Evolutionary conservation across 1,140 invertebrate species (phyloP), one percentile per base, ranked within the genome.

Genomic region (Heliothis subflexa): DNA sequence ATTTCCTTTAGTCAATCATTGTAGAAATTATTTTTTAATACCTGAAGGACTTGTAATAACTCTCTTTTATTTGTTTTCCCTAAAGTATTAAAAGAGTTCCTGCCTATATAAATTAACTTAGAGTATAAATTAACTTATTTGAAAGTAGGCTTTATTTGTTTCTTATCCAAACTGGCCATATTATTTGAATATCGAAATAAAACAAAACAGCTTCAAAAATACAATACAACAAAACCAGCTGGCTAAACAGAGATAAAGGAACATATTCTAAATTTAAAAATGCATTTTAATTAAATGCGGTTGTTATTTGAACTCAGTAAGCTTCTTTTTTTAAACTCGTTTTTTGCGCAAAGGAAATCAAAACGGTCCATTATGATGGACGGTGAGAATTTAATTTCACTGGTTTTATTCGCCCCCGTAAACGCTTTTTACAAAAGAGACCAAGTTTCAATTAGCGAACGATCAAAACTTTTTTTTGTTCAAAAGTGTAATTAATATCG

Each of bases 301-400:
- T 40, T 33, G n/a, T 62, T 45, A 40, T 62, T 62, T 16, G 13
- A 40, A 45, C 10, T 3, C 28, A 40, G 33, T 45, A 62, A 33
- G 50, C n/a, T 21, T 59, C 13, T 28, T 59, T 59, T 59, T 59
- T 59, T 28, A 62, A 25, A 16, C 14, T 25, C 14, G 7, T 62
- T 62, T 62, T 62, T 45, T 4, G n/a, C 61, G 33, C n/a, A 45
- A 62, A 40, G 14, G 61, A 62, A 45, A 62, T 62, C 61, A 28
- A 62, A 62, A 33, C 61, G 21, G 33, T 25, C 33, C 33, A 62
- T 45, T 45, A 62, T 45, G 14, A 40, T 45, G 61, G 61, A 28
- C 11, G 21, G 61, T 40, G 61, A n/a, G n/a, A 62, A 62, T 62
- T 62, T 62, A 62, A 62, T 62, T 62, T 62, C 61, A 14, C n/a